Evolutionary conservation across 2,888 invertebrate species (phyloP).

Genomic region (Pammene fasciana): DNA sequence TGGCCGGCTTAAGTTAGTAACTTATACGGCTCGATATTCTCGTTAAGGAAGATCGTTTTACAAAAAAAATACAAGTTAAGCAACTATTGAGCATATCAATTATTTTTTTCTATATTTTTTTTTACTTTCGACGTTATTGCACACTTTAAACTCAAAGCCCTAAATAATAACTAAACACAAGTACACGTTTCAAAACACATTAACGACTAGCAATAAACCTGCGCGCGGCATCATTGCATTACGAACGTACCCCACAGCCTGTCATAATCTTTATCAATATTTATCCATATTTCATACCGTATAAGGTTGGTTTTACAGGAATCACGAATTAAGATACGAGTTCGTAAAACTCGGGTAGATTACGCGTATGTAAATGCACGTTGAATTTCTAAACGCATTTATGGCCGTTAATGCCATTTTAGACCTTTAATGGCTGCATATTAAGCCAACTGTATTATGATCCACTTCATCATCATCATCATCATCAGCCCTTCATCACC

Average conservation of each 20-base stretch:
- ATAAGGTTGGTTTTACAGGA: background rate
- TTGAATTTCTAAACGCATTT: conserved; percentile 37
- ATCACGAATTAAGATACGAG: background rate
- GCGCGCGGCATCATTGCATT: conserved; percentile 33
- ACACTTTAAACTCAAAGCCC: too few relatives aligned
- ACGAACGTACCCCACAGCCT: conserved; percentile 4
- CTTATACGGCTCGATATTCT: background rate
- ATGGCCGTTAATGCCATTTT: conserved; percentile 33
- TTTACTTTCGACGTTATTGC: too few relatives aligned
- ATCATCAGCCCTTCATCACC: too few relatives aligned
- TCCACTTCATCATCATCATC: conserved; percentile 17
- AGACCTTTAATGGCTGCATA: conserved; percentile 31
- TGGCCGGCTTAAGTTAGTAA: too few relatives aligned
- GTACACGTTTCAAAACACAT: conserved; percentile 25
- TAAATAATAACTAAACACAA: conserved; percentile 10
- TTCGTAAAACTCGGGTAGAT: conserved; percentile 7
- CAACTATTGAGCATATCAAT: background rate
- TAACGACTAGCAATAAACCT: conserved; percentile 30
- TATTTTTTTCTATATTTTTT: too few relatives aligned
- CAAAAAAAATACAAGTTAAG: background rate
- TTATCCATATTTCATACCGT: background rate
- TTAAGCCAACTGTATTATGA: conserved; percentile 30
- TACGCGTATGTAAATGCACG: conserved; percentile 36
- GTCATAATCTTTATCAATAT: background rate
- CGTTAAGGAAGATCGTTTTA: background rate